Evolutionary conservation across 1,140 invertebrate species (phyloP).

Genomic region (Diabrotica undecimpunctata): DNA sequence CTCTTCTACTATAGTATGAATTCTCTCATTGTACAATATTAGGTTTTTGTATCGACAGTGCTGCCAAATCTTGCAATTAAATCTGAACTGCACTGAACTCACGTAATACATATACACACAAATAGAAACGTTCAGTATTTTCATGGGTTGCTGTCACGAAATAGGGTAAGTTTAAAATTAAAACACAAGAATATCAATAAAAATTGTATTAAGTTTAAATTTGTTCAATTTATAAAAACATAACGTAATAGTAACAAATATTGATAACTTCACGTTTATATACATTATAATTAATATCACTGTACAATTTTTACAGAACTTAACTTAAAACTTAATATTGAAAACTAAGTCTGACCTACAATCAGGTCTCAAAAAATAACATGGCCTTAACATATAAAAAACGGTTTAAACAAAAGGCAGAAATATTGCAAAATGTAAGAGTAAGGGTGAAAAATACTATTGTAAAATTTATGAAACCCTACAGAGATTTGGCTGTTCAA

Average conservation of each 20-base stretch:
- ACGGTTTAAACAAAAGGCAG: conserved; percentile 5
- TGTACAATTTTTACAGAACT: conserved; percentile 31
- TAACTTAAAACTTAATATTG: background rate
- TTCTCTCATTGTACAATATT: no score
- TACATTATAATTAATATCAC: conserved; percentile 35
- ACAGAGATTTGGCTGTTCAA: conserved; percentile 39
- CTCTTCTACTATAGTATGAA: no score
- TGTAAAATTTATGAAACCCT: no score
- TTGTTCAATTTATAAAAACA: conserved; percentile 43
- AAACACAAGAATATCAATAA: conserved; percentile 26
- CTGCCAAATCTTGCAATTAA: no score
- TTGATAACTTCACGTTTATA: conserved; percentile 37
- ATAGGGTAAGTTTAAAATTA: no score
- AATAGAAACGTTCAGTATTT: no score
- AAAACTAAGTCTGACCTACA: background rate
- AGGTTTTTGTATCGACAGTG: no score
- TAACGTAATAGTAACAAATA: conserved; percentile 44
- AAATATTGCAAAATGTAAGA: conserved; percentile 3
- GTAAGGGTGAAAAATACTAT: background rate
- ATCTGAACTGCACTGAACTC: no score
- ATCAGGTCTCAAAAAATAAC: conserved; percentile 3
- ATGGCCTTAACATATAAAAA: background rate
- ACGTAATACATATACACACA: no score
- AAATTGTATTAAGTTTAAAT: conserved; percentile 41
- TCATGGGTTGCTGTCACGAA: no score